A percentile compares a stretch with the other conserved stretches of the same genome.
These are phyloP conservation scores for Melinaea menophilus DNA, from an alignment of 2,888 invertebrate species.

Conservation along the genomic window DNA sequence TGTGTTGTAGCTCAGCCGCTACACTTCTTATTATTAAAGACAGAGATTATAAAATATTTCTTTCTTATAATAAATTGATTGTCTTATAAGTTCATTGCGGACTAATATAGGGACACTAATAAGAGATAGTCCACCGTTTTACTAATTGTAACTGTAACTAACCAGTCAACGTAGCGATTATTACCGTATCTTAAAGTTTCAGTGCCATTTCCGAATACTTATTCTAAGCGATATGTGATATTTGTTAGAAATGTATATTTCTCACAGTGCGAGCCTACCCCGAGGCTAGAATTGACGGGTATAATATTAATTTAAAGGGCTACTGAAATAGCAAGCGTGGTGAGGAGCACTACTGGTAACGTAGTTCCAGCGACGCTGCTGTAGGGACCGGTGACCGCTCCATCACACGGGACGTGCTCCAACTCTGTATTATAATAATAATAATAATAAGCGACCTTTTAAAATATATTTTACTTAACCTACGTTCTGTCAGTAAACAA, in stretches of 20 bases:
- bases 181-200: slow-evolving; percentile 17
- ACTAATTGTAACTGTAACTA: neutral
- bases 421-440: no score
- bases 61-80: slow-evolving; percentile 18
- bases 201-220: slow-evolving; percentile 19
- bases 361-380: slow-evolving; percentile 71
- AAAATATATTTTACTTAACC: neutral
- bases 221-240: slow-evolving; percentile 20
- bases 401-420: slow-evolving; percentile 70
- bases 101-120: slow-evolving; percentile 4
- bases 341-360: slow-evolving; percentile 61
- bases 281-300: neutral
- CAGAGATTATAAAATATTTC: slow-evolving; percentile 33
- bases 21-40: slow-evolving; percentile 35
- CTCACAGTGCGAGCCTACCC: slow-evolving; percentile 4
- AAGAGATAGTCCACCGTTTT: slow-evolving; percentile 1
- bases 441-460: no score
- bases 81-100: slow-evolving; percentile 3
- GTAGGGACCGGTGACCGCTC: slow-evolving; percentile 72
- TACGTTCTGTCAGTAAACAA: neutral
- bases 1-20: slow-evolving; percentile 25
- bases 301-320: slow-evolving; percentile 52
- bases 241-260: neutral
- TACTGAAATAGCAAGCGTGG: slow-evolving; percentile 64
- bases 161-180: slow-evolving; percentile 3